phyloP scores from a whole-genome alignment of 2,888 invertebrate species.

The Heterodera filipjevi region DNA sequence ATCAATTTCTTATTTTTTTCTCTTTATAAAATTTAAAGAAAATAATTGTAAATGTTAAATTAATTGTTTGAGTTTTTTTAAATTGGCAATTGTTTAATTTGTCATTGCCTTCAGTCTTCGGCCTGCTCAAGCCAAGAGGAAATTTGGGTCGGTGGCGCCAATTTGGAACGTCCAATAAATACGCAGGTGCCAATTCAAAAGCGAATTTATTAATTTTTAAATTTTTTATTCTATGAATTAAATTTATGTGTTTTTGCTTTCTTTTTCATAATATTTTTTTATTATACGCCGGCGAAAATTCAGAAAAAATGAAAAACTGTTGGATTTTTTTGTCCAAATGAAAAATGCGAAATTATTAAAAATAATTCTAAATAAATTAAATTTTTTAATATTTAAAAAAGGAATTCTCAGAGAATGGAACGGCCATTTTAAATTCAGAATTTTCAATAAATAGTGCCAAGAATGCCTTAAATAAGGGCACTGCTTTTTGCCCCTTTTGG shows the following conservation, averaged over 20 bases:
- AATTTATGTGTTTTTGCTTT: neutral
- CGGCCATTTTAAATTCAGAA: no score
- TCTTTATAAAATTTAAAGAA: no score
- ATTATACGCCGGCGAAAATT: neutral
- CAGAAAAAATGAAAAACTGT: no score
- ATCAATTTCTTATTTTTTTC: no score
- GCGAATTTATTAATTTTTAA: constrained; percentile 16
- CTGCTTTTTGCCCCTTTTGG: no score
- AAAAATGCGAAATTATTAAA: no score
- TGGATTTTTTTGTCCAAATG: no score
- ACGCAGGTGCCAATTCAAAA: constrained; percentile 54
- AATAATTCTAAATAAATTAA: no score
- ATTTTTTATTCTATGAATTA: neutral
- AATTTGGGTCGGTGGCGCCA: constrained; percentile 61
- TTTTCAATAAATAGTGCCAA: no score
- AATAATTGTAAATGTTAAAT: no score
- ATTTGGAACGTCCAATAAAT: constrained; percentile 54
- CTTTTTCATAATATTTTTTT: neutral
- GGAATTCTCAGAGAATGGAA: neutral
- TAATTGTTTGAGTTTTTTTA: constrained; percentile 1
- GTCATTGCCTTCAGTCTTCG: constrained; percentile 19
- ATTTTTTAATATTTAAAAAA: neutral
- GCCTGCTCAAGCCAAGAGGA: constrained; percentile 54
- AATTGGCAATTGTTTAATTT: constrained; percentile 8
- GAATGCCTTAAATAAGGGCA: no score